Evolutionary conservation across 2,888 invertebrate genomes (phyloP), one percentile per base, ranked within the genome.

Genomic region (Luperina nickerlii): DNA sequence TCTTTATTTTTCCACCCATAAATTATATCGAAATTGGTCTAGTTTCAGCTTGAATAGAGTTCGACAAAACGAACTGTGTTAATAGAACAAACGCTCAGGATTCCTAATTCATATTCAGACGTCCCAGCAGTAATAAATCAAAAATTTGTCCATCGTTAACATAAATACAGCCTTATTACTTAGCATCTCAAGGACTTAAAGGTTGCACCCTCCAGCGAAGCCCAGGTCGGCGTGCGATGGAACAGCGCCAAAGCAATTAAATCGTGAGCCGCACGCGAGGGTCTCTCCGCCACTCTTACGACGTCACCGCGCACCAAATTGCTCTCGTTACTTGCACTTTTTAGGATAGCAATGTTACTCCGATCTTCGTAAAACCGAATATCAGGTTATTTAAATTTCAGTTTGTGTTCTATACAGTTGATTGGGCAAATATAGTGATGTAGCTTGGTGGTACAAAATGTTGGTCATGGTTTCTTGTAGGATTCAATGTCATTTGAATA

Each of bases 161-260:
- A 87, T 57, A n/a, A n/a, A n/a, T n/a, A n/a, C n/a, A 70, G 60
- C 63, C 76, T 80, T 72, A 82, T 82, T 82, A 85, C 76, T 82
- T 62, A 86, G 72, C 74, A 73, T 78, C 32, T 74, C 32, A 70
- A 76, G 65, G 72, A 79, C 67, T 76, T 79, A 74, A 81, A 75
- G 75, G 62, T 76, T 82, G 88, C 81, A 79, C 83, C 78, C 76
- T 92, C 92, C 88, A 92, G 89, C 75, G 63, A 82, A 81, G 72
- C 73, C 74, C 84, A 81, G 83, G 87, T 88, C 80, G 87, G 90
- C 77, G 88, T 89, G 88, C 86, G 87, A 91, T 96, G 96, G 95
- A 94, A 94, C 92, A 92, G 93, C 91, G 96, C 96, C 96, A 96
- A 95, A 95, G 94, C 95, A 96, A 96, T 96, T 96, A 96, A 94